Conservation (phyloP, 1,140 invertebrate species). For the Drosophila pseudoananassae region DNA sequence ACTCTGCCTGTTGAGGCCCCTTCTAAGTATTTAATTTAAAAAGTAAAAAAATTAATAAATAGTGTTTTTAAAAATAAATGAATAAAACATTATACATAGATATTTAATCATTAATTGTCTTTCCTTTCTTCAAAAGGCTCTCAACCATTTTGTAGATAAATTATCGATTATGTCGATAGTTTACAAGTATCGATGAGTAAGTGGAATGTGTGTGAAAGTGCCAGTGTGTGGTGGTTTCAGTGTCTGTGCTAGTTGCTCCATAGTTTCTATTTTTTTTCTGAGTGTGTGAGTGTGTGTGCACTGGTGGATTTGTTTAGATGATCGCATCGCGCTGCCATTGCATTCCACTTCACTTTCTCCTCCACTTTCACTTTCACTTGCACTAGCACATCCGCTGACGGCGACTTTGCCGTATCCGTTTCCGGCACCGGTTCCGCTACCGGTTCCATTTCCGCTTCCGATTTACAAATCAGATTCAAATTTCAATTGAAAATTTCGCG, state of each 20-base stretch:
- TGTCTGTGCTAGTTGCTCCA: neutral
- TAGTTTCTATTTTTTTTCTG: constrained; percentile 9
- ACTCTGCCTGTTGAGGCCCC: too few relatives aligned
- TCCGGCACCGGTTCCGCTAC: constrained; percentile 24
- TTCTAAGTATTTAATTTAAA: too few relatives aligned
- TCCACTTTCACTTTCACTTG: constrained; percentile 51
- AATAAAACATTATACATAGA: neutral
- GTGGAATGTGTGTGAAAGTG: neutral
- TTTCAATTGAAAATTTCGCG: constrained; percentile 10
- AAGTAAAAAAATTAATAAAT: too few relatives aligned
- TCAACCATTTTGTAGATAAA: neutral
- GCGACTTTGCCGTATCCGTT: constrained; percentile 15
- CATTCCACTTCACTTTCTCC: constrained; percentile 54
- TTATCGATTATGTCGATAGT: neutral
- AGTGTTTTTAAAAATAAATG: neutral
- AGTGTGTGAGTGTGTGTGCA: constrained; percentile 22
- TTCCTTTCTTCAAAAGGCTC: neutral
- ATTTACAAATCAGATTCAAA: constrained; percentile 19
- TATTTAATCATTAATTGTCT: neutral
- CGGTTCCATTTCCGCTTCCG: constrained; percentile 6
- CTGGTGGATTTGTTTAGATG: constrained; percentile 8
- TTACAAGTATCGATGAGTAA: neutral
- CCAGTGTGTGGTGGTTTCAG: neutral
- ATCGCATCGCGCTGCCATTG: constrained; percentile 30
- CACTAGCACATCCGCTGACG: constrained; percentile 21